Evolutionary conservation across 2,888 invertebrate species (phyloP).

Genomic region (Orthosia cruda): DNA sequence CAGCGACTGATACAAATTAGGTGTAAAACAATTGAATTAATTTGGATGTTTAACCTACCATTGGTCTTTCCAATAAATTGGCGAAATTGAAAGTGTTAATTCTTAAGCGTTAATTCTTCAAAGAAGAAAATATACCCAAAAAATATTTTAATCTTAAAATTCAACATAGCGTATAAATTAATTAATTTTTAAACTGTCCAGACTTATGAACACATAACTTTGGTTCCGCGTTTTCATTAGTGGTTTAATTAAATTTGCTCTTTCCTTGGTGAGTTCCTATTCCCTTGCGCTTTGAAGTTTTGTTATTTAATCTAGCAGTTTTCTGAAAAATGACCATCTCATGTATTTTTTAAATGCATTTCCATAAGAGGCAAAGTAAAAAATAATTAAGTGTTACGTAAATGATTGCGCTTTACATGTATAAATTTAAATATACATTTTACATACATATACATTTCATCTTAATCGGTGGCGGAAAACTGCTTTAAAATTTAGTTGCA

Average conservation of each 20-base stretch:
- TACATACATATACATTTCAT: too few species aligned
- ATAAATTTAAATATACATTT: too few species aligned
- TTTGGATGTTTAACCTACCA: too few species aligned
- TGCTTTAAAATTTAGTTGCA: too few species aligned
- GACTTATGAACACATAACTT: conserved; percentile 57
- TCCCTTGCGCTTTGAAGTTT: conserved; percentile 48
- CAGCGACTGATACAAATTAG: too few species aligned
- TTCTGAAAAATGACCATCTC: conserved; percentile 11
- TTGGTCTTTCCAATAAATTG: too few species aligned
- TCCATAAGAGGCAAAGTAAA: neutral
- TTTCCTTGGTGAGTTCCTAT: conserved; percentile 47
- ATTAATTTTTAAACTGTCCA: conserved; percentile 40
- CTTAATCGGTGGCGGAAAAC: too few species aligned
- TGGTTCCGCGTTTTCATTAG: conserved; percentile 60
- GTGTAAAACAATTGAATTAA: too few species aligned
- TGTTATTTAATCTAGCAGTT: conserved; percentile 34
- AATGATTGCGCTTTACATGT: too few species aligned
- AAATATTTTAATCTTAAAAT: conserved; percentile 18
- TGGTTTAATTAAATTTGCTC: conserved; percentile 64
- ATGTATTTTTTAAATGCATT: conserved; percentile 15
- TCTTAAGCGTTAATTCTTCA: neutral
- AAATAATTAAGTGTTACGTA: neutral
- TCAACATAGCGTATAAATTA: conserved; percentile 1
- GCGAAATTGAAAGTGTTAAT: too few species aligned
- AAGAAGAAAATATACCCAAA: too few species aligned